Conservation (phyloP, 2,113 vertebrate genomes). For the Speoplatyrhinus poulsoni region DNA sequence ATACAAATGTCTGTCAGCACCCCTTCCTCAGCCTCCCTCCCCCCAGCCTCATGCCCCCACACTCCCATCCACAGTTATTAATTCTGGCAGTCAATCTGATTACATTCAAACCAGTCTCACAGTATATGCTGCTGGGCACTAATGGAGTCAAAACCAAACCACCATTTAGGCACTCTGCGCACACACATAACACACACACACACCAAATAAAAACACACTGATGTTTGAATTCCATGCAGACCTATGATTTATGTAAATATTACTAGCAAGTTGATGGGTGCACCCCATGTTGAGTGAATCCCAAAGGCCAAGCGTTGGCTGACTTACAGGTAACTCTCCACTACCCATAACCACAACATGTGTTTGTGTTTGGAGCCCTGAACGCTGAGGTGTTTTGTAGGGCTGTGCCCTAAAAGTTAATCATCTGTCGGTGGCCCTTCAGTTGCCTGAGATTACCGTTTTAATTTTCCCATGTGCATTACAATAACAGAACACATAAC, state of each 20-base stretch:
- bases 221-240: background rate
- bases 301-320: no score
- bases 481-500: no score
- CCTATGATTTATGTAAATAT: no score
- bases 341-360: no score
- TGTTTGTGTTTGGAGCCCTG: background rate
- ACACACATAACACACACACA: background rate
- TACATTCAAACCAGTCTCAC: conserved; percentile 52
- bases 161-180: conserved; percentile 1
- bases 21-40: conserved; percentile 26
- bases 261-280: no score
- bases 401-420: no score
- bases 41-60: no score
- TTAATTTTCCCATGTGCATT: no score
- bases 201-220: background rate
- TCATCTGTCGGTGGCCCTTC: no score
- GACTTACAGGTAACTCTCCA: no score
- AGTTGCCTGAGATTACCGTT: no score
- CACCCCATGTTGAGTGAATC: no score
- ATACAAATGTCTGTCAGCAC: conserved; percentile 63
- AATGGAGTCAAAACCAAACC: conserved; percentile 30
- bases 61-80: conserved; percentile 63
- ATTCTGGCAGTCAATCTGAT: conserved; percentile 70
- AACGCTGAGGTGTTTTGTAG: background rate
- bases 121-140: conserved; percentile 27